Conservation (phyloP, 2,797 vertebrate species). For the Meda fulgida region DNA sequence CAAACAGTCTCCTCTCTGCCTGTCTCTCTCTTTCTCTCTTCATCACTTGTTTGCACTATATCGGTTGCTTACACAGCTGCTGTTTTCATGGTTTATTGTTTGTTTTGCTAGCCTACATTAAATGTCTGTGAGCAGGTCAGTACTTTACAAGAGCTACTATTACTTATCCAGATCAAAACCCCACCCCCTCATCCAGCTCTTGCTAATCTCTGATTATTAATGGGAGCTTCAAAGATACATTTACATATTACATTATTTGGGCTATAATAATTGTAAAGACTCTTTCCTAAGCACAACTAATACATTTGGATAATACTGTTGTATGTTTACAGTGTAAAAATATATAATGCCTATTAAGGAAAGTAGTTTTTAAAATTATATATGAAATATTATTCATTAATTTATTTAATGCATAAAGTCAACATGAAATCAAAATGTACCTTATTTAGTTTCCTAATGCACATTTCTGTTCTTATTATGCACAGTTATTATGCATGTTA, state of each 20-base stretch:
- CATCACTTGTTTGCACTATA: slow-evolving; percentile 53
- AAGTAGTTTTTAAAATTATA: not conserved
- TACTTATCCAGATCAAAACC: slow-evolving; percentile 55
- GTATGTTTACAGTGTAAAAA: not conserved
- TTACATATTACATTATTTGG: not conserved
- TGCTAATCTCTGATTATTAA: slow-evolving; percentile 71
- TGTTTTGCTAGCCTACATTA: slow-evolving; percentile 99
- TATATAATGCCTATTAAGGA: not conserved
- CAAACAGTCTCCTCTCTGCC: not conserved
- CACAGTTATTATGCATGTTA: not conserved
- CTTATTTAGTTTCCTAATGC: not conserved
- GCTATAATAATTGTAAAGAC: not conserved
- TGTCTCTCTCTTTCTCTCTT: slow-evolving; percentile 17
- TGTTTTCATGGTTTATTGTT: slow-evolving; percentile 96
- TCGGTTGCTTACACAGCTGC: slow-evolving; percentile 84
- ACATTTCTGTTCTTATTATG: not conserved
- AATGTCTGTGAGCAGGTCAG: slow-evolving; percentile 99
- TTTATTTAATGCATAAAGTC: not conserved
- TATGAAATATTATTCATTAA: not conserved
- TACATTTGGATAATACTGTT: slow-evolving; percentile 2
- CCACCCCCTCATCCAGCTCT: slow-evolving; percentile 55
- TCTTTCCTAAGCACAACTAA: not conserved
- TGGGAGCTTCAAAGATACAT: not conserved
- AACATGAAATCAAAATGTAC: not conserved
- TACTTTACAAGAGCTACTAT: slow-evolving; percentile 69